Evolutionary conservation across 2,888 invertebrate genomes (phyloP).

Genomic region (Pimpla rufipes): DNA sequence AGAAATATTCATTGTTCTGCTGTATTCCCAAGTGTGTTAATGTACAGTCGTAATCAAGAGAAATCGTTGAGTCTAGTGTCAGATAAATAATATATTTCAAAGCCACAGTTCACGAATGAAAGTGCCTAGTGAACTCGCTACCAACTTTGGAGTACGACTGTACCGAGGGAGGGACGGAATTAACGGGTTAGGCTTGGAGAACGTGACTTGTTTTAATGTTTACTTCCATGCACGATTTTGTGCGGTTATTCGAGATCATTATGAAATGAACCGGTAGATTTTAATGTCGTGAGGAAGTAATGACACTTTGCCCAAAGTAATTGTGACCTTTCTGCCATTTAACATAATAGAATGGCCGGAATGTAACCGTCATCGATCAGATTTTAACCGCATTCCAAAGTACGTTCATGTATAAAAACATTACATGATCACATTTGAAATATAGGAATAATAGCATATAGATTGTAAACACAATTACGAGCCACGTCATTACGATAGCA

Average conservation of each 20-base stretch:
- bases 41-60: constrained; percentile 38
- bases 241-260: constrained; percentile 38
- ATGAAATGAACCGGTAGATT: constrained; percentile 29
- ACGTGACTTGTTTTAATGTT: constrained; percentile 66
- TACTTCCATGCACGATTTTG: constrained; percentile 58
- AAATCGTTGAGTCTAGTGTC: not conserved
- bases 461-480: not conserved
- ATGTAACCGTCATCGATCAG: not conserved
- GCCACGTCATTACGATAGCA: not conserved
- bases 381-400: not conserved
- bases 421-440: not conserved
- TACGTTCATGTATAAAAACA: not conserved
- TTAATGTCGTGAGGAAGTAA: constrained; percentile 52
- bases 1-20: constrained; percentile 61
- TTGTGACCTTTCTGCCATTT: constrained; percentile 54
- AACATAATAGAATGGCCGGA: constrained; percentile 2
- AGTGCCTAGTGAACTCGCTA: not conserved
- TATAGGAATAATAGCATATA: not conserved
- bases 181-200: constrained; percentile 39
- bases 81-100: not conserved
- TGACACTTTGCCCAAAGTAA: constrained; percentile 23
- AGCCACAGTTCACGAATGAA: constrained; percentile 19
- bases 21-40: constrained; percentile 25
- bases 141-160: constrained; percentile 39
- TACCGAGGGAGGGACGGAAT: constrained; percentile 36